Evolutionary conservation across 2,113 vertebrate species (phyloP).

Genomic region (Lonchura striata): DNA sequence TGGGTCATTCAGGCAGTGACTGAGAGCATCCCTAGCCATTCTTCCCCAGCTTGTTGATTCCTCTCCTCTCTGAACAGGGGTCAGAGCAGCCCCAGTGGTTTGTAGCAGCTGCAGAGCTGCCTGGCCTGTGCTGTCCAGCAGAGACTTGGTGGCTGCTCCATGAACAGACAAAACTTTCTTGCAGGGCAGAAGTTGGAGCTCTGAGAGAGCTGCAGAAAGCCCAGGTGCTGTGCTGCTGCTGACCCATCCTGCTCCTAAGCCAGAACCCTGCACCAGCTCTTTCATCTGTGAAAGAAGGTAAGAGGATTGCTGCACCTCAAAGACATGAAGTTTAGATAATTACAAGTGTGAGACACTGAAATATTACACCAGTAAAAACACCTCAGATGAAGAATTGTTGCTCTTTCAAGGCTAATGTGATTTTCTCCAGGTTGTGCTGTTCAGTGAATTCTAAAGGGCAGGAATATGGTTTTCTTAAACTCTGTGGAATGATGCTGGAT

Average conservation of each 20-base stretch:
- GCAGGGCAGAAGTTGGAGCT: not conserved
- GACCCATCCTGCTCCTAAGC: not conserved
- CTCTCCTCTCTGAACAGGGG: not conserved
- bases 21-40: not conserved
- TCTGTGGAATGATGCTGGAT: not conserved
- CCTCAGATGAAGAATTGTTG: not conserved
- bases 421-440: not conserved
- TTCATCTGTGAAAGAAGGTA: not conserved
- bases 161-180: not conserved
- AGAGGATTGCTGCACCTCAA: not conserved
- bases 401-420: slow-evolving; percentile 8
- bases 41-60: not conserved
- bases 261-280: not conserved
- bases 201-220: not conserved
- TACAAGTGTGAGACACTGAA: not conserved
- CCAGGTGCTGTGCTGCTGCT: not conserved
- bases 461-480: not conserved
- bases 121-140: not conserved
- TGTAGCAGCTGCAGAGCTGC: not conserved
- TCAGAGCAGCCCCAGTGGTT: not conserved
- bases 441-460: not conserved
- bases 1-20: not conserved
- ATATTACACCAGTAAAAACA: not conserved
- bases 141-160: not conserved
- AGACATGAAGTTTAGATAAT: not conserved